These are phyloP conservation scores for Hypsibius dujardini DNA, from an alignment of 1,140 invertebrate species.

Conservation along the genomic window DNA sequence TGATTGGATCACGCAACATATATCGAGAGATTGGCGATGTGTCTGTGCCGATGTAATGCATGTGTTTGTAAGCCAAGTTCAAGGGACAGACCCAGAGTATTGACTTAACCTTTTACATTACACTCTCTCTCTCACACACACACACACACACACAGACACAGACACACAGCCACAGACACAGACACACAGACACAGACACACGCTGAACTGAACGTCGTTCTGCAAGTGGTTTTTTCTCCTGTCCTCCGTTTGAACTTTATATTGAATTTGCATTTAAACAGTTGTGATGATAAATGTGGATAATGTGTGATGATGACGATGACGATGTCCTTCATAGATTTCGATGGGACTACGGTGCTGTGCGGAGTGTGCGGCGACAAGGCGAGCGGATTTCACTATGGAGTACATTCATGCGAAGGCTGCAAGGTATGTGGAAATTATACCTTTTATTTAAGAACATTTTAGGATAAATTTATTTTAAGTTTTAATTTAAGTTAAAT, in stretches of 20 bases:
- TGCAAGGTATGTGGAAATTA: conserved; percentile 67
- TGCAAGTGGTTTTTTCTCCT: not conserved
- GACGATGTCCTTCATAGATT: conserved; percentile 59
- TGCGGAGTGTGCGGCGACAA: conserved; percentile 99
- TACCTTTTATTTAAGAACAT: too few relatives aligned
- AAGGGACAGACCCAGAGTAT: not conserved
- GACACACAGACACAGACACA: too few relatives aligned
- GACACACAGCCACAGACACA: too few relatives aligned
- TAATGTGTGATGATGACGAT: too few relatives aligned
- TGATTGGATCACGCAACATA: too few relatives aligned
- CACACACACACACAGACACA: too few relatives aligned
- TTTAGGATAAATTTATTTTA: too few relatives aligned
- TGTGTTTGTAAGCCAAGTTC: conserved; percentile 2
- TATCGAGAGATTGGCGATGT: too few relatives aligned
- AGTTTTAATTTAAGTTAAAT: too few relatives aligned
- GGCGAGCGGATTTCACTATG: conserved; percentile 96
- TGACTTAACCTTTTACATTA: not conserved
- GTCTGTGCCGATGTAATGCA: not conserved
- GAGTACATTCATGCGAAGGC: conserved; percentile 95
- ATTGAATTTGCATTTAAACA: conserved; percentile 11
- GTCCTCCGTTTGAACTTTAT: conserved; percentile 22
- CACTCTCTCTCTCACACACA: not conserved
- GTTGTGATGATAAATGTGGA: too few relatives aligned
- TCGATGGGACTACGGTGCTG: conserved; percentile 88
- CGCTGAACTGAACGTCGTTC: too few relatives aligned